Conservation (phyloP, 1,140 invertebrate species). For the Drosophila carrolli region DNA sequence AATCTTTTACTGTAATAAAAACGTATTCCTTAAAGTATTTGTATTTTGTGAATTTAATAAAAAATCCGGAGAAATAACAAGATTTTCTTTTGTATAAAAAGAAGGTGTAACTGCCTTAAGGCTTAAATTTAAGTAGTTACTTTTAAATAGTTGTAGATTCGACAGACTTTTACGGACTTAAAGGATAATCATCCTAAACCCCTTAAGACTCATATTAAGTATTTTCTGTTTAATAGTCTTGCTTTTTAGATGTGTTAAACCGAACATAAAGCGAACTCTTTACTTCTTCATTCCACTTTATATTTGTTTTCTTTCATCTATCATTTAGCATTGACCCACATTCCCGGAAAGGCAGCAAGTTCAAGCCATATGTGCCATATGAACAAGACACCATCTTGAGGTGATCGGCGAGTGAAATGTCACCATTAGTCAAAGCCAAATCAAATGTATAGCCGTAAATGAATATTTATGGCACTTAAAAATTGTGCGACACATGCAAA, state of each 20-base stretch:
- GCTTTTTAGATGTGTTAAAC: not conserved
- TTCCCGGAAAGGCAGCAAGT: constrained; percentile 63
- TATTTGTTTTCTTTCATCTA: constrained; percentile 13
- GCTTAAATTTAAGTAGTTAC: too few species aligned
- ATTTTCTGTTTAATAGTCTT: not conserved
- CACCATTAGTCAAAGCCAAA: constrained; percentile 61
- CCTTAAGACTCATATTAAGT: not conserved
- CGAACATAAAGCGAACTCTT: not conserved
- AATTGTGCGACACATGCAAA: constrained; percentile 54
- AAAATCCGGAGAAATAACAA: too few species aligned
- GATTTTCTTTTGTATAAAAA: too few species aligned
- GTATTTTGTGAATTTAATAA: too few species aligned
- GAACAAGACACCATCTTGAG: constrained; percentile 22
- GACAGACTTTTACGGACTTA: too few species aligned
- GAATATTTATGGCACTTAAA: constrained; percentile 59
- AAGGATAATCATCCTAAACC: too few species aligned
- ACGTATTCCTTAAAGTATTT: too few species aligned
- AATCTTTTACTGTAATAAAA: too few species aligned
- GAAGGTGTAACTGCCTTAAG: too few species aligned
- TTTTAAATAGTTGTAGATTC: too few species aligned
- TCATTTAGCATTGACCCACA: constrained; percentile 66
- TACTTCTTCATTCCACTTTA: not conserved
- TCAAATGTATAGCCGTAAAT: constrained; percentile 25
- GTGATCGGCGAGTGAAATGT: constrained; percentile 28
- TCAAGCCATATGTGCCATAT: constrained; percentile 17